These are phyloP conservation scores for Myripristis jacobus DNA, from an alignment of 2,797 vertebrate species.

Conservation along the genomic window DNA sequence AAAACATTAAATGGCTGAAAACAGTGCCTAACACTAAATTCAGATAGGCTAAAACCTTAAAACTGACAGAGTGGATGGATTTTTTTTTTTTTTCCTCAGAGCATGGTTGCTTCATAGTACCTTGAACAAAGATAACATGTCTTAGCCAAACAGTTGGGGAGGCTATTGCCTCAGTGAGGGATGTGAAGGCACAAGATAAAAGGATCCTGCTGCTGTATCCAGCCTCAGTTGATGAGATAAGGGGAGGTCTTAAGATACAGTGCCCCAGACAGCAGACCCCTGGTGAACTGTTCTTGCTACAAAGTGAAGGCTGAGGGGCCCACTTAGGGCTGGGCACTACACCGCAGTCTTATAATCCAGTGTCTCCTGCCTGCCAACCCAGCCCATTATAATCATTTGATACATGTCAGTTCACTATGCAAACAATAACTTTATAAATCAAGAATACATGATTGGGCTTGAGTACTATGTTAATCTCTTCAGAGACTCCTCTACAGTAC, in stretches of 20 bases:
- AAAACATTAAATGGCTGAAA: neutral
- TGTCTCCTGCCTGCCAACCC: neutral
- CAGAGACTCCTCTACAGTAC: neutral
- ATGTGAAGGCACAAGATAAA: constrained; percentile 28
- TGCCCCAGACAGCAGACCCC: neutral
- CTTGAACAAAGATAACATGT: neutral
- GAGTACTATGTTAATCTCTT: no score
- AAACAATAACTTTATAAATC: neutral
- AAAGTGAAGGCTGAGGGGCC: neutral
- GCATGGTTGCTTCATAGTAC: neutral
- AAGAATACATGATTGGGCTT: neutral
- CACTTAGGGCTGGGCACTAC: neutral
- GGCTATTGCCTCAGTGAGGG: neutral
- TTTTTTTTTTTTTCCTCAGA: neutral
- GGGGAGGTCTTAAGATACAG: constrained; percentile 1
- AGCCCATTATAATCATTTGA: neutral
- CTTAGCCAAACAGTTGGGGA: neutral
- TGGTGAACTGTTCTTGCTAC: constrained; percentile 26
- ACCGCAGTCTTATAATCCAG: neutral
- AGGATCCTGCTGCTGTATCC: neutral
- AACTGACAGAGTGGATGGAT: neutral
- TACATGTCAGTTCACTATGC: no score
- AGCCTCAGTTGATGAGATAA: constrained; percentile 36
- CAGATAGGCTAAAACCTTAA: neutral
- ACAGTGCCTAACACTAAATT: neutral